Conservation (phyloP, 2,113 vertebrate species). For the Microcebus ravelobensis region DNA sequence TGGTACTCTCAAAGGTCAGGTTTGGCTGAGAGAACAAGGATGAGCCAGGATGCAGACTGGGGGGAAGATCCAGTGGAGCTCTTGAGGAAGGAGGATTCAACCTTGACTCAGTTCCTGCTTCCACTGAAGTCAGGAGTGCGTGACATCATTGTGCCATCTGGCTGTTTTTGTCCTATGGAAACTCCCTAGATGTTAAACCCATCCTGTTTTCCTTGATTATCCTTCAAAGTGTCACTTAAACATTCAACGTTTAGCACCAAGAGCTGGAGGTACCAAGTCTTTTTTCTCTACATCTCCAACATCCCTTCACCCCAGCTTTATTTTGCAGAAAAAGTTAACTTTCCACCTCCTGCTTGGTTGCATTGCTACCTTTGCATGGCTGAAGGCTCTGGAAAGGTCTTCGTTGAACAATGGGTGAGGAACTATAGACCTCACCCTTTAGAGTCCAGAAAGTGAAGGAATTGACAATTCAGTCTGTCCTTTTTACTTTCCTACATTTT, state of each 20-base stretch:
- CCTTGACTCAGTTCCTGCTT: neutral
- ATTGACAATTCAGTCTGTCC: neutral
- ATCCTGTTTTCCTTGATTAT: neutral
- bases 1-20: neutral
- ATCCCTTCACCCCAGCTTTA: neutral
- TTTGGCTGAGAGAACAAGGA: neutral
- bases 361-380: neutral
- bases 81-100: neutral
- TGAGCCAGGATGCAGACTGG: neutral
- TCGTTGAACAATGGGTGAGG: neutral
- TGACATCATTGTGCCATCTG: neutral
- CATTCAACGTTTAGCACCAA: neutral
- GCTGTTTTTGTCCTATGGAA: neutral
- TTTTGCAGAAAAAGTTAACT: neutral
- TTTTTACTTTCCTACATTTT: neutral
- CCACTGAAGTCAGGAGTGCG: neutral
- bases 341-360: neutral
- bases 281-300: neutral
- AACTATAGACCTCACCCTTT: neutral
- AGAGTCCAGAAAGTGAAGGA: neutral
- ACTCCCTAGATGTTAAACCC: neutral
- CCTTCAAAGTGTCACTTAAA: neutral
- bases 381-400: neutral
- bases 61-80: neutral
- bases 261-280: neutral